Percentiles rank a stretch among this genome's conserved stretches.
These are phyloP conservation scores for Herpailurus yagouaroundi DNA, from an alignment of 2,113 vertebrate genomes.

Conservation along the genomic window DNA sequence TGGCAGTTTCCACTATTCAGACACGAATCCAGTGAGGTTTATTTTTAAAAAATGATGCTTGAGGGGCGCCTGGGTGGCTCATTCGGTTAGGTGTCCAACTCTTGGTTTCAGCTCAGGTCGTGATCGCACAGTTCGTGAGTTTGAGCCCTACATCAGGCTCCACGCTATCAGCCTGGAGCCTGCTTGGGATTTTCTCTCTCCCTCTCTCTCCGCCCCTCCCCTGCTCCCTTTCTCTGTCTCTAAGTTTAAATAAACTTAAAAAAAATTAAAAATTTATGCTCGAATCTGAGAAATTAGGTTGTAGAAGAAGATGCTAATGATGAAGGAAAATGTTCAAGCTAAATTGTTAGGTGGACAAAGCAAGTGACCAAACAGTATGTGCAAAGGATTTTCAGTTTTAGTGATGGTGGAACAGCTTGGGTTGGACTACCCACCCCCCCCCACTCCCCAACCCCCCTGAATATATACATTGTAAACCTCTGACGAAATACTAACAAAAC, in stretches of 20 bases:
- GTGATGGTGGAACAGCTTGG: not conserved
- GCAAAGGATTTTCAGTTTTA: constrained; percentile 4
- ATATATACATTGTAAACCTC: not conserved
- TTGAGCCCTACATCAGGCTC: too few species aligned
- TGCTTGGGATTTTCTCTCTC: too few species aligned
- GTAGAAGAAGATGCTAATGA: constrained; percentile 32
- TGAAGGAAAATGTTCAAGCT: not conserved
- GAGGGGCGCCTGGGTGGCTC: not conserved
- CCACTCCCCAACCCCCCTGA: not conserved
- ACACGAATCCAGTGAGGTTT: constrained; percentile 30
- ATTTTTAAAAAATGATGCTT: constrained; percentile 7
- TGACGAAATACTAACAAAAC: constrained; percentile 29
- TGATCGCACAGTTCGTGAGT: too few species aligned
- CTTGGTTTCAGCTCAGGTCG: too few species aligned
- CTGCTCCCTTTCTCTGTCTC: too few species aligned
- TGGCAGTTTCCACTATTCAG: not conserved
- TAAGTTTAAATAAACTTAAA: too few species aligned
- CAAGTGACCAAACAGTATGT: not conserved
- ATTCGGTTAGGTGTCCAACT: too few species aligned
- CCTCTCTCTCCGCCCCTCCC: too few species aligned
- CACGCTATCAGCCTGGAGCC: too few species aligned
- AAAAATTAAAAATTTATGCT: not conserved
- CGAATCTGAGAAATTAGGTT: constrained; percentile 1
- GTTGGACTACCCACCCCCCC: not conserved
- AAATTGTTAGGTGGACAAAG: not conserved